Percentiles rank a stretch among this genome's conserved stretches.
These are phyloP conservation scores for Argopecten irradians DNA, from an alignment of 1,140 invertebrate species.

Conservation along the genomic window DNA sequence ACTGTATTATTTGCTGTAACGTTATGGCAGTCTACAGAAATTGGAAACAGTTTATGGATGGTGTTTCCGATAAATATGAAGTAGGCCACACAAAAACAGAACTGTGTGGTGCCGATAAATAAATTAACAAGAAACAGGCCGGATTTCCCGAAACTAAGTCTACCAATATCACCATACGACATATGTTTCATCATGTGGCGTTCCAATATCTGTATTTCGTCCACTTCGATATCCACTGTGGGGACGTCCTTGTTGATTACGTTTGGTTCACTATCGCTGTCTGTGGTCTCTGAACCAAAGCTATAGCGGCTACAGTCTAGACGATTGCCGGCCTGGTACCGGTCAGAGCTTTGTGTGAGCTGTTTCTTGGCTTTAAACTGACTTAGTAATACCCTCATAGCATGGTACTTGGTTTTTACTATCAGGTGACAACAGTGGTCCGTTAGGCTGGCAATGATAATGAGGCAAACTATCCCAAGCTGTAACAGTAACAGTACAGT, in stretches of 20 bases:
- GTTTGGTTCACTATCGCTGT: background rate
- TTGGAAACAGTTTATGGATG: conserved; percentile 66
- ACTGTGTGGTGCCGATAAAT: conserved; percentile 72
- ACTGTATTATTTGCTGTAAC: conserved; percentile 9
- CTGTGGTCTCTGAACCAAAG: background rate
- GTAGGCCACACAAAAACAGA: conserved; percentile 72
- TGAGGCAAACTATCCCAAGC: conserved; percentile 67
- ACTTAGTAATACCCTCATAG: conserved; percentile 53
- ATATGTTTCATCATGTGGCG: conserved; percentile 56
- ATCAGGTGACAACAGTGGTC: conserved; percentile 75
- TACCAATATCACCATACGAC: conserved; percentile 73
- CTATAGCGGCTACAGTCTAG: background rate
- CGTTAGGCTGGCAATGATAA: conserved; percentile 69
- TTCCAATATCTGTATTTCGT: conserved; percentile 20
- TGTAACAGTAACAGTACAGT: conserved; percentile 57
- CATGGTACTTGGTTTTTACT: conserved; percentile 72
- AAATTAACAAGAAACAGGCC: conserved; percentile 69
- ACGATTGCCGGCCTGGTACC: background rate
- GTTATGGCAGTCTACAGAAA: conserved; percentile 41
- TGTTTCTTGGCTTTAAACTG: background rate
- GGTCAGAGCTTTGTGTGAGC: conserved; percentile 6
- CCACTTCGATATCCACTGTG: background rate
- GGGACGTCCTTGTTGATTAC: background rate
- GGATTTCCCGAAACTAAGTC: conserved; percentile 61
- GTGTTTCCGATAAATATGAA: conserved; percentile 76